These are phyloP conservation scores for Chrysomela aeneicollis DNA, from an alignment of 2,888 invertebrate genomes.

Conservation along the genomic window DNA sequence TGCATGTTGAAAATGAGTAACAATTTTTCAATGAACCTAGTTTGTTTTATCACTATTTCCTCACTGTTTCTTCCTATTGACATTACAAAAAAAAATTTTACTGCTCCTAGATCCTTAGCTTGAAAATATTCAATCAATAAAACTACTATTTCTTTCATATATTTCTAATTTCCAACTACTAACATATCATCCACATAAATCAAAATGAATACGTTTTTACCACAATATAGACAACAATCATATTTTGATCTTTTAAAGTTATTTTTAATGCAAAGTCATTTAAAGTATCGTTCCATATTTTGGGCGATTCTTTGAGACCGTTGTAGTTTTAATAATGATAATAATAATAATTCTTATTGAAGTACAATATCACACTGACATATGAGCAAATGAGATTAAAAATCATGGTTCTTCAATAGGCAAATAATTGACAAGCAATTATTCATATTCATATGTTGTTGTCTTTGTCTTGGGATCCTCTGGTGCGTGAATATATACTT, in stretches of 20 bases:
- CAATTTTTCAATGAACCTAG: slow-evolving; percentile 33
- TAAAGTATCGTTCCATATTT: slow-evolving; percentile 33
- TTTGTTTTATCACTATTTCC: slow-evolving; percentile 29
- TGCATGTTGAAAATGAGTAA: no score
- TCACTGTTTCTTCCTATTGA: no score
- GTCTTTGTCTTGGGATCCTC: no score
- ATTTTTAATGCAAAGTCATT: slow-evolving; percentile 29
- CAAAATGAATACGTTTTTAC: slow-evolving; percentile 24
- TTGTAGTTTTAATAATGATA: no score
- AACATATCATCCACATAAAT: slow-evolving; percentile 41
- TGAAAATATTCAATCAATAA: no score
- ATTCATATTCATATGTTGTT: no score
- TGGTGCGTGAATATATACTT: slow-evolving; percentile 32
- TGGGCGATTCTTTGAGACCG: slow-evolving; percentile 32
- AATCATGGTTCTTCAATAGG: no score
- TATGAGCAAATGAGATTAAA: no score
- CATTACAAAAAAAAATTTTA: slow-evolving; percentile 35
- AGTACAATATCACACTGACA: no score
- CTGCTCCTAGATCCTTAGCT: slow-evolving; percentile 33
- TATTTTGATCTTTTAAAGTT: slow-evolving; percentile 28
- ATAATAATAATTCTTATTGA: no score
- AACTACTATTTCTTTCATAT: no score
- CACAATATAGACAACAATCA: slow-evolving; percentile 22
- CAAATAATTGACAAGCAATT: no score
- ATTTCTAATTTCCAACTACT: slow-evolving; percentile 24